Percentiles rank a stretch among this genome's conserved stretches.
These are phyloP conservation scores for Catocala fraxini DNA, from an alignment of 2,888 invertebrate genomes.

Conservation along the genomic window DNA sequence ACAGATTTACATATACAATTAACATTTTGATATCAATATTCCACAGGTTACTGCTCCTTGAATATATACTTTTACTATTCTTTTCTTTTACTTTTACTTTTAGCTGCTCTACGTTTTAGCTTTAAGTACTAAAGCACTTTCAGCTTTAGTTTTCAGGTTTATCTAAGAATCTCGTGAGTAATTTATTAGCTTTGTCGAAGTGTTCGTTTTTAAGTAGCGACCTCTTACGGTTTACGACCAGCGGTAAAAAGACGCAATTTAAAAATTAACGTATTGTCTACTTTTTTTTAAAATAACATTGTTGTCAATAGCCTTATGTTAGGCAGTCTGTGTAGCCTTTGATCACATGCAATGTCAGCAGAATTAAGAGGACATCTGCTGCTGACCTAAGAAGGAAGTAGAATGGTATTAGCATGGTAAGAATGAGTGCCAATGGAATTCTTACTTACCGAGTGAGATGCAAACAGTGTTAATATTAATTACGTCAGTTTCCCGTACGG, in stretches of 20 bases:
- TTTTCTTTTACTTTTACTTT: not conserved
- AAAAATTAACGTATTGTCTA: not conserved
- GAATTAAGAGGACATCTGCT: no score
- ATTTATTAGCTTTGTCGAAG: not conserved
- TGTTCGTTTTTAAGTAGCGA: not conserved
- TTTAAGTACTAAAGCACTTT: not conserved
- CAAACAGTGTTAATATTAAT: no score
- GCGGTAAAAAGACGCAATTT: not conserved
- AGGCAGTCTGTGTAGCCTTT: no score
- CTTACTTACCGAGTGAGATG: no score
- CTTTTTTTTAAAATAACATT: no score
- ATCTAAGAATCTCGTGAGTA: not conserved
- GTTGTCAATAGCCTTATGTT: no score
- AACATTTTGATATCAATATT: conserved; percentile 59
- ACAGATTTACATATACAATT: conserved; percentile 71
- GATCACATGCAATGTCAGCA: no score
- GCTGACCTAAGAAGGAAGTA: no score
- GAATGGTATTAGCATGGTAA: no score
- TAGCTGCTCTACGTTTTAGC: not conserved
- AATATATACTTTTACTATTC: conserved; percentile 9
- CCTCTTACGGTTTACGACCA: not conserved
- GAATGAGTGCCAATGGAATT: no score
- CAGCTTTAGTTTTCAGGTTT: not conserved
- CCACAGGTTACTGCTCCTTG: conserved; percentile 28
- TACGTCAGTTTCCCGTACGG: no score